phyloP scores from a whole-genome alignment of 2,888 invertebrate genomes.

The Eupithecia centaureata region DNA sequence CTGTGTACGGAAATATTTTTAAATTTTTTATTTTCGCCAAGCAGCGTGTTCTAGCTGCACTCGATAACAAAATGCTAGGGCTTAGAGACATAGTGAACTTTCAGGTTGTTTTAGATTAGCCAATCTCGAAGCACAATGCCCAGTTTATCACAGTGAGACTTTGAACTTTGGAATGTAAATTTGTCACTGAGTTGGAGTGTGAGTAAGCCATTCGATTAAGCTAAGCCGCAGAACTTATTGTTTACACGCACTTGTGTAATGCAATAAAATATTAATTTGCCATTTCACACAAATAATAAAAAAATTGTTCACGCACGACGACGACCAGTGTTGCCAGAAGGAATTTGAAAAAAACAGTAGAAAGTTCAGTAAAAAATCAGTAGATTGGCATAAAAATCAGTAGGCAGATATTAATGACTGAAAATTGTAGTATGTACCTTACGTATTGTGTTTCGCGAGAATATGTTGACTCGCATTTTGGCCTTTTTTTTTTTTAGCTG shows the following conservation, averaged over 20 bases:
- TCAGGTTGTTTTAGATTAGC: background rate
- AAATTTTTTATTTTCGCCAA: constrained; percentile 82
- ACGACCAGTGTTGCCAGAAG: too few species aligned
- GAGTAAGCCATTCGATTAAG: background rate
- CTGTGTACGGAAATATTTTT: constrained; percentile 75
- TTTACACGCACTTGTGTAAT: background rate
- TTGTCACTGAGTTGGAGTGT: background rate
- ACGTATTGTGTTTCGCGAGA: too few species aligned
- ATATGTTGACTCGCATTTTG: too few species aligned
- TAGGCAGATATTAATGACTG: too few species aligned
- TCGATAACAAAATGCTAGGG: constrained; percentile 76
- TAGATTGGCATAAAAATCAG: too few species aligned
- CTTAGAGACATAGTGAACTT: constrained; percentile 54
- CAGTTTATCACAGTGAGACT: background rate
- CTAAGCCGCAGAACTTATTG: background rate
- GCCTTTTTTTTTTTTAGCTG: too few species aligned
- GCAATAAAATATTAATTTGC: background rate
- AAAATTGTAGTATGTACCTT: too few species aligned
- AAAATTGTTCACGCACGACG: too few species aligned
- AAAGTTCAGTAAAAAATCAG: too few species aligned
- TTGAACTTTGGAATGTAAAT: constrained; percentile 10
- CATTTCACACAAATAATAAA: too few species aligned
- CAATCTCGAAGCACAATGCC: background rate
- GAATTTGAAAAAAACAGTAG: too few species aligned
- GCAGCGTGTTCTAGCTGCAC: constrained; percentile 83